Evolutionary conservation across 2,888 invertebrate species (phyloP), one percentile per base, ranked within the genome.

Genomic region (Desoria tigrina): DNA sequence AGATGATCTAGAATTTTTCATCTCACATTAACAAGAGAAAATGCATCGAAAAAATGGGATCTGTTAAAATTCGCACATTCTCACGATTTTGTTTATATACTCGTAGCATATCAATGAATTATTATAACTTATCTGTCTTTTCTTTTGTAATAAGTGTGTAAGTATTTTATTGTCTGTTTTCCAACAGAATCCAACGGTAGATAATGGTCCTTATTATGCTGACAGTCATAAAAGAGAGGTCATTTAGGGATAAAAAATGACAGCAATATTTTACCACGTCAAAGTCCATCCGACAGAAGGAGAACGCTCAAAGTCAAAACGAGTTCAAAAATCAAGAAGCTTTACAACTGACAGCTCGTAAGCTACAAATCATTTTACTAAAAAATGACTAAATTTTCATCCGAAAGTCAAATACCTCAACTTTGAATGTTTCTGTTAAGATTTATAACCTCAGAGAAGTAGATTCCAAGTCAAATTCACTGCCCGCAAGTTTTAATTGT

Each of bases 251-350:
- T 57, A 57, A 57, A 57, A 57, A 57, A 63, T 58, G 63, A 63
- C 63, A 58, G 63, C 58, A 63, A 63, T 63, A 63, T 63, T 57
- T 63, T 63, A 57, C 57, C 57, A 57, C 57, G 42, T 57, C 57
- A 57, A 57, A 57, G 27, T 57, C 42, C 18, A n/a, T 42, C 57
- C 57, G 57, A 57, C 57, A 57, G 57, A 57, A 57, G 57, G 57
- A 57, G 57, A 57, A 57, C 57, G 57, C 42, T 57, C 57, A 57
- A 42, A 57, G 57, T 57, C 57, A 57, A 57, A 57, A 57, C 57
- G 57, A 57, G 57, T 57, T 42, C 42, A 57, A 57, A 57, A 57
- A 57, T 57, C 57, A 57, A 57, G 42, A 42, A 57, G 21, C 42
- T n/a, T 23, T 21, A 16, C 42, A 21, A 42, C 4, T 57, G 57